Conservation (phyloP, 2,797 vertebrate genomes). For the Rhinoraja longicauda region DNA sequence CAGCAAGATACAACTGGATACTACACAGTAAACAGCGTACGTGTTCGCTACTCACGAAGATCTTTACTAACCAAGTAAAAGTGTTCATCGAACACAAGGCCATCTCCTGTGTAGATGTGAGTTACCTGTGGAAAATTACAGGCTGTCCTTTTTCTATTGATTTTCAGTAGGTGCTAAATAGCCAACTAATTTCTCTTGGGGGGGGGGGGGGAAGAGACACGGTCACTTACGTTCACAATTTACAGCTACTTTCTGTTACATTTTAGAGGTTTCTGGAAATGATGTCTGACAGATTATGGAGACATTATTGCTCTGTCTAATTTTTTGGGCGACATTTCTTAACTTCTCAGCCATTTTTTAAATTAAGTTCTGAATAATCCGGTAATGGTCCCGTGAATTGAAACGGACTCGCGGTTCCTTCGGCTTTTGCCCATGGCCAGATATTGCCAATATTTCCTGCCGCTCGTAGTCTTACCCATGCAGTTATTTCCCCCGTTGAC, state of each 20-base stretch:
- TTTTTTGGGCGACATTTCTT: neutral
- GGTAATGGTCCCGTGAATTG: too few species aligned
- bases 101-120: neutral
- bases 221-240: neutral
- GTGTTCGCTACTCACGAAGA: neutral
- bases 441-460: neutral
- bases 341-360: too few species aligned
- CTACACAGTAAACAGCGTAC: neutral
- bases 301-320: neutral
- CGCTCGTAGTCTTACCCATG: slow-evolving; percentile 66
- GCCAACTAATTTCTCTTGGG: neutral
- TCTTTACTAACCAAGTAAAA: neutral
- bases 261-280: neutral
- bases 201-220: neutral
- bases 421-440: neutral
- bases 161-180: neutral
- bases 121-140: slow-evolving; percentile 8
- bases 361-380: neutral
- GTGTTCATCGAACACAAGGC: neutral
- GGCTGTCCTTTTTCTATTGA: neutral
- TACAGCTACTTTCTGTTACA: neutral
- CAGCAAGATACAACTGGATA: neutral
- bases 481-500: slow-evolving; percentile 87
- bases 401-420: neutral
- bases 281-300: neutral